Evolutionary conservation across 2,888 invertebrate genomes (phyloP), one percentile per base, ranked within the genome.

Genomic region (Shargacucullia verbasci): DNA sequence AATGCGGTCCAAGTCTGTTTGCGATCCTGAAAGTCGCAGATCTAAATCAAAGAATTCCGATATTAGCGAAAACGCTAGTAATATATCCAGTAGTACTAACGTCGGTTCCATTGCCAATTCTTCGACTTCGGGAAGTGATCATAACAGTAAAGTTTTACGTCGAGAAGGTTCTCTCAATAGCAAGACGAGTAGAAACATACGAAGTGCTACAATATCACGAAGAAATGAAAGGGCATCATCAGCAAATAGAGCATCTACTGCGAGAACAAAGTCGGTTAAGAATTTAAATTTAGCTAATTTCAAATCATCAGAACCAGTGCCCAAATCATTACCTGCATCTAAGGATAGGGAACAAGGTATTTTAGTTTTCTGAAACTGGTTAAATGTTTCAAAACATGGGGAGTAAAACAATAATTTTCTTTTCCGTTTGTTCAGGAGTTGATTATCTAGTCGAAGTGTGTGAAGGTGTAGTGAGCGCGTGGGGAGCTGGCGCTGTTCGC

Each of bases 381-480:
- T 20, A 34, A 8, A 12, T 10, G 0, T 13, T 10, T 7, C 43
- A 35, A 35, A 31, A 43, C 13, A 29, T 43, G 1, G 0, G 8
- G 8, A 15, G 8, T 27, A n/a, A 13, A 14, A 14, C 6, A 11
- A 7, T 27, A 12, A 27, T 53, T 52, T 41, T 41, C 44, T 38
- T 49, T 41, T 11, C 29, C 66, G 4, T 56, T 52, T 44, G 75
- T 85, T 69, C 73, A 96, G 97, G 98, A 57, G 97, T 97, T n/a
- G 98, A 98, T 92, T 98, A 98, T 86, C 92, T 98, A 65, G 97
- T 98, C 31, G 98, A 98, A 94, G 97, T 98, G 56, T 96, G 96
- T 76, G 98, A 98, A 27, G 95, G 97, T 52, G 95, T 96, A 72
- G 95, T 98, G 20, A 98, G 97, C 83, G 96, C 98, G 25, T 98